Evolutionary conservation across 2,113 vertebrate genomes (phyloP).

Genomic region (Sapajus apella): DNA sequence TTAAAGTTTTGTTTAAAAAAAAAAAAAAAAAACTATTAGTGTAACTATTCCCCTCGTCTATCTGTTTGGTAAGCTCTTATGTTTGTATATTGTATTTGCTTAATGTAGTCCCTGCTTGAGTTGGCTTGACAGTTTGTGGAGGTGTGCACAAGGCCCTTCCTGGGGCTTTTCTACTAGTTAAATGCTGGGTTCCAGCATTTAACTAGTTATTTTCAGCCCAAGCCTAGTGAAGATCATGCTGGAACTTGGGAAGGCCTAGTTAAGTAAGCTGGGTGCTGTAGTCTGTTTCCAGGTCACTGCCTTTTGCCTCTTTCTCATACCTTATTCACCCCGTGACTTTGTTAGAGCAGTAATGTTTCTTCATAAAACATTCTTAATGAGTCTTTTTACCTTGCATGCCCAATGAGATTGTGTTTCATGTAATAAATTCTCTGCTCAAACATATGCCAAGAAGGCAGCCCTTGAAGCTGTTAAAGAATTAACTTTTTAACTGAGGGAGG

Average conservation of each 20-base stretch:
- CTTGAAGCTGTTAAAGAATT: constrained; percentile 51
- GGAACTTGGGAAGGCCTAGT: neutral
- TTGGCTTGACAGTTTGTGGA: neutral
- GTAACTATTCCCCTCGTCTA: neutral
- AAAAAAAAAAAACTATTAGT: neutral
- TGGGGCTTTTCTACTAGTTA: neutral
- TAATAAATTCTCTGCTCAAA: constrained; percentile 40
- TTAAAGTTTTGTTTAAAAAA: neutral
- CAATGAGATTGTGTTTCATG: constrained; percentile 36
- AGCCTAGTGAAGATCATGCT: neutral
- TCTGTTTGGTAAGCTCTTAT: neutral
- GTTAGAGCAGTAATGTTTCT: constrained; percentile 59
- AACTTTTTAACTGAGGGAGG: constrained; percentile 42
- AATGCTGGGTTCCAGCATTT: neutral
- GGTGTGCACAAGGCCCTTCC: rapidly evolving
- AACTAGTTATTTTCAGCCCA: neutral
- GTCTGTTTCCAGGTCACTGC: constrained; percentile 57
- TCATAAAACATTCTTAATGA: constrained; percentile 71
- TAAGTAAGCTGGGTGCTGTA: neutral
- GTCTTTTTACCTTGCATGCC: constrained; percentile 57
- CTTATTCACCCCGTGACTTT: constrained; percentile 58
- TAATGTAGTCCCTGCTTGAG: neutral
- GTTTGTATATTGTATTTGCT: neutral
- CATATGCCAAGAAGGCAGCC: constrained; percentile 21
- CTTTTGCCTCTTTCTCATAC: constrained; percentile 36